Percentiles rank a stretch among this genome's conserved stretches.
phyloP scores from a whole-genome alignment of 2,113 vertebrate species.

The Epinephelus fuscoguttatus region DNA sequence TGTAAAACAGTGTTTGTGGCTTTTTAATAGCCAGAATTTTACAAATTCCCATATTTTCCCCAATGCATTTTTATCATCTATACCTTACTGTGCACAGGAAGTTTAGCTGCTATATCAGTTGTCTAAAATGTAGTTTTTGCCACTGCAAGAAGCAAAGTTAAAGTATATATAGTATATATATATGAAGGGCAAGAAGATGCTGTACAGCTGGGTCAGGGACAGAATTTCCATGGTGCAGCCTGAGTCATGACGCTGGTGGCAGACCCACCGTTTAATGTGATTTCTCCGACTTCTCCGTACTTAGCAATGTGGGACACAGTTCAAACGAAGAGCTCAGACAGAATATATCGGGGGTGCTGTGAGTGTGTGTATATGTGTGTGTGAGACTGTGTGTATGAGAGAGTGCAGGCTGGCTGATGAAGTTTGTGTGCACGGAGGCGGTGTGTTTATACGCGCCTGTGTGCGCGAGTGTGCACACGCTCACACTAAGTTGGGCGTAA shows the following conservation, averaged over 20 bases:
- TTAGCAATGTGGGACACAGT: slow-evolving; percentile 84
- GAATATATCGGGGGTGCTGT: slow-evolving; percentile 71
- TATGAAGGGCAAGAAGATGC: slow-evolving; percentile 36
- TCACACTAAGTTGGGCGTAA: slow-evolving; percentile 80
- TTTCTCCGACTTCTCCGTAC: slow-evolving; percentile 80
- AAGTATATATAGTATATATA: not conserved
- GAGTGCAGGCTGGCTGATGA: slow-evolving; percentile 68
- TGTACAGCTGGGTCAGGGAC: slow-evolving; percentile 50
- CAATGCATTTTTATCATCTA: not conserved
- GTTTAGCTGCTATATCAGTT: slow-evolving; percentile 1
- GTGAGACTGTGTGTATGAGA: slow-evolving; percentile 40
- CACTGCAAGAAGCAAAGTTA: slow-evolving; percentile 15
- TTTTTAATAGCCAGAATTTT: not conserved
- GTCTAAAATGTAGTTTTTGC: not conserved
- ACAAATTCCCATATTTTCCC: not conserved
- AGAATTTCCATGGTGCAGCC: slow-evolving; percentile 64
- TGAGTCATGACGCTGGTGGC: slow-evolving; percentile 79
- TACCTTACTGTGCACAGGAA: not conserved
- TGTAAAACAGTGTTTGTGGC: not conserved
- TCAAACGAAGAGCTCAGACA: slow-evolving; percentile 83
- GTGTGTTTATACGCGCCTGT: slow-evolving; percentile 36
- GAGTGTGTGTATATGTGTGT: slow-evolving; percentile 48
- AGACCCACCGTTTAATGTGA: slow-evolving; percentile 79
- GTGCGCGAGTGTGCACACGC: slow-evolving; percentile 36
- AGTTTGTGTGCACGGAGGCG: slow-evolving; percentile 58